Evolutionary conservation across 2,888 invertebrate species (phyloP).

Genomic region (Hyposoter dolosus): DNA sequence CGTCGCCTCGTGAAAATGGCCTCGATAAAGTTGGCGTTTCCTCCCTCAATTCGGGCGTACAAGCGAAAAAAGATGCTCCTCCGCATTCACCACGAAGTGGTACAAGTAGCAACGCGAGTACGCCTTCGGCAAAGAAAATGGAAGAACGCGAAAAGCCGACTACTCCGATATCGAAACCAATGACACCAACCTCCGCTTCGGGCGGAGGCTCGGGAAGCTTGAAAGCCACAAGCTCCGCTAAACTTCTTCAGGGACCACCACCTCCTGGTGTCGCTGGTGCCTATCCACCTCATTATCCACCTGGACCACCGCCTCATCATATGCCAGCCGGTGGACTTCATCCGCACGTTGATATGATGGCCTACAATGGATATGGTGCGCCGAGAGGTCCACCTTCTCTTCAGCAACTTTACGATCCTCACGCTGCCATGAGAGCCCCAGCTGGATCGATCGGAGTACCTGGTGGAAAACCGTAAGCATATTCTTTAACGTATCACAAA

Average conservation of each 20-base stretch:
- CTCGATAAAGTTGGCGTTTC: slow-evolving; percentile 89
- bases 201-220: slow-evolving; percentile 83
- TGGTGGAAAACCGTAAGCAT: slow-evolving; percentile 94
- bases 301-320: slow-evolving; percentile 87
- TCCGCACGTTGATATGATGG: slow-evolving; percentile 88
- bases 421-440: slow-evolving; percentile 88
- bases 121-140: slow-evolving; percentile 94
- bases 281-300: slow-evolving; percentile 83
- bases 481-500: neutral
- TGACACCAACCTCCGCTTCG: slow-evolving; percentile 91
- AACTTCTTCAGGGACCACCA: slow-evolving; percentile 84
- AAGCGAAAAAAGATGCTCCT: slow-evolving; percentile 82
- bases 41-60: slow-evolving; percentile 79
- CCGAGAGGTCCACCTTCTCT: slow-evolving; percentile 86
- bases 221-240: slow-evolving; percentile 83
- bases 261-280: slow-evolving; percentile 82
- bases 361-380: slow-evolving; percentile 87
- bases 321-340: slow-evolving; percentile 86
- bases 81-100: slow-evolving; percentile 89
- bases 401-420: slow-evolving; percentile 89
- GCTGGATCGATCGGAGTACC: slow-evolving; percentile 89
- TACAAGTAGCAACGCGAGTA: slow-evolving; percentile 95
- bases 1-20: slow-evolving; percentile 94
- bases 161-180: slow-evolving; percentile 95
- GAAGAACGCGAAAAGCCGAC: slow-evolving; percentile 93